Evolutionary conservation across 2,113 vertebrate genomes (phyloP), one percentile per base, ranked within the genome.

Genomic region (Pomatorhinus ruficollis): DNA sequence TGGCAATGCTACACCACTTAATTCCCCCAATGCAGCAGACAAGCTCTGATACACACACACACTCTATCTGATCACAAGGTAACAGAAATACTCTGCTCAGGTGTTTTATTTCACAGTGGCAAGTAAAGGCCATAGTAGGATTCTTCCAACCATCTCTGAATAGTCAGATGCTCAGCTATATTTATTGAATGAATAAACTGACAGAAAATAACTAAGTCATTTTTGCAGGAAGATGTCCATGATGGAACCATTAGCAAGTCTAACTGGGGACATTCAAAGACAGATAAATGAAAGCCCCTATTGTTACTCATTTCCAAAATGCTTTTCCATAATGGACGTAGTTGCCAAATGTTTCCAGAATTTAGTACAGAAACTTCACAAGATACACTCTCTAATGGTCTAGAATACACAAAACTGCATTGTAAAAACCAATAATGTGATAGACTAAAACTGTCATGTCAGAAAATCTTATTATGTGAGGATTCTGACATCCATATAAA

Each of bases 401-500:
- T 75, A 70, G 47, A 91, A 89, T 74, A 93, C 24, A 77, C 19
- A 90, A 87, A 88, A 87, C 42, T 86, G 40, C 47, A 61, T 39
- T 83, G 60, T 72, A 77, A 88, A 96, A 96, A 80, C 9, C 61
- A 93, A 47, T 77, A 85, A 93, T 65, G 53, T 85, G 47, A 80
- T 4, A 84, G 65, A 78, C 45, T 92, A 66, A 66, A 84, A 90
- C 35, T 25, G 57, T 39, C 19, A 13, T 27, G 18, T 82, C 69
- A 87, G 77, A 94, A 95, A 93, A 89, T 65, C 69, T 71, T 91
- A 95, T 87, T 87, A 82, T 37, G 44, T 65, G 65, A 96, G 42
- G 47, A 92, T 90, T 94, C 56, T 83, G 56, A 86, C 76, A 95
- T 86, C 64, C 60, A 52, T 37, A 88, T 63, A 88, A 88, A 94